Base-by-base conservation (phyloP, 2,113 vertebrate species). In the Empidonax alnorum region DNA sequence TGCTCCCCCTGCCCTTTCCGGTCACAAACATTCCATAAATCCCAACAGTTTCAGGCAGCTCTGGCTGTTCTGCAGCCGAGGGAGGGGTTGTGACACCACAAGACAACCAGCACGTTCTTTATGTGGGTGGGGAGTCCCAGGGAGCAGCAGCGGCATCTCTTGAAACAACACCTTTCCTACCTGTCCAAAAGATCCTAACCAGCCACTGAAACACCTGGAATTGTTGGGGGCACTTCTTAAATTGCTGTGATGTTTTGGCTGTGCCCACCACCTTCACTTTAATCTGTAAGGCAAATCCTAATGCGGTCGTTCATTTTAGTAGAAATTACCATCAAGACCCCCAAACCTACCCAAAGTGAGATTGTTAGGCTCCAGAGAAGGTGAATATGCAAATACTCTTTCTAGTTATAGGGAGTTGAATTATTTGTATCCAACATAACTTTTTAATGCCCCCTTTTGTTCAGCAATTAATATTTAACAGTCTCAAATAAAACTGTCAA, bases 391-490 rank as follows among this genome's bases (percentile, higher is more conserved):
- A 98, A 94, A 96, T 92, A 74, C 68, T 94, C 94, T 86, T 95
- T 95, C 81, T 92, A 88, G 87, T 96, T 95, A 84, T 69, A 76
- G 79, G 89, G 94, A 97, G 89, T 79, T 94, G 92, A 97, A 93
- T 96, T 98, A 98, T 98, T 97, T 98, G 98, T 97, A 96, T 97
- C 92, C 86, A 80, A 7, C 88, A 93, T 98, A 94, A 96, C 95
- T 98, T 94, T 98, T 97, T 97, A 88, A 98, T 97, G 89, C 67
- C 59, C 73, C 92, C 93, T 97, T 98, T 97, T 96, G 95, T 97
- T 93, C 93, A 53, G 86, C 97, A 97, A 98, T 98, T 98, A 97
- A 97, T 98, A 98, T 97, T 98, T 98, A 97, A 97, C 90, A 89
- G 78, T 93, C 96, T 97, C 94, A 96, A 97, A 97, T 98, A 98